These are phyloP conservation scores for Furcula furcula DNA, from an alignment of 2,888 invertebrate genomes.

Conservation along the genomic window DNA sequence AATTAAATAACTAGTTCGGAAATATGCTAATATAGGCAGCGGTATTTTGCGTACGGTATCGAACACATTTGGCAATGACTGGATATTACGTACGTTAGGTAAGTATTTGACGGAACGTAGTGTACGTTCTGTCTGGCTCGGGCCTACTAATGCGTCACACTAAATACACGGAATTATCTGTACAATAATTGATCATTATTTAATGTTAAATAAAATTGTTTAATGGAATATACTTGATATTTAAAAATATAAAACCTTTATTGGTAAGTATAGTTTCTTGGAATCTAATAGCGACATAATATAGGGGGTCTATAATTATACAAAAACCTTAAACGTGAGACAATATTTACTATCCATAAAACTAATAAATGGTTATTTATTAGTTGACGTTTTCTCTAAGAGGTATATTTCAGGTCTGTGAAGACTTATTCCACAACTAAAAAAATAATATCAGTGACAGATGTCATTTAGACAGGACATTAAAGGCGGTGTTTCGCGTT, in stretches of 20 bases:
- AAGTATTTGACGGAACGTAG: neutral
- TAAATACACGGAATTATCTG: neutral
- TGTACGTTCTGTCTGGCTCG: too few relatives aligned
- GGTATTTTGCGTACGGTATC: conserved; percentile 16
- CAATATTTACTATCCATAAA: too few relatives aligned
- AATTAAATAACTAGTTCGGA: conserved; percentile 11
- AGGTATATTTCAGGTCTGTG: too few relatives aligned
- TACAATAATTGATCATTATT: neutral
- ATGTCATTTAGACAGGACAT: neutral
- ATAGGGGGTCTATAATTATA: too few relatives aligned
- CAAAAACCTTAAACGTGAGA: too few relatives aligned
- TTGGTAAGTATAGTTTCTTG: neutral
- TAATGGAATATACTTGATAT: neutral
- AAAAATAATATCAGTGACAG: neutral
- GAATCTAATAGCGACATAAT: neutral
- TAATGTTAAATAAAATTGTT: neutral
- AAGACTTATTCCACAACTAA: too few relatives aligned
- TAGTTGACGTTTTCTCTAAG: too few relatives aligned
- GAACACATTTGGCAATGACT: conserved; percentile 17
- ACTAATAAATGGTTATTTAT: too few relatives aligned
- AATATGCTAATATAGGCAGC: conserved; percentile 10
- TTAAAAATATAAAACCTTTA: neutral
- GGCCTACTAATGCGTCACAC: neutral
- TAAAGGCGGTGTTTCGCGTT: conserved; percentile 20
- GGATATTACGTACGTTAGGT: conserved; percentile 8